Conservation (phyloP, 2,797 vertebrate genomes). For the Neopelma chrysocephalum region DNA sequence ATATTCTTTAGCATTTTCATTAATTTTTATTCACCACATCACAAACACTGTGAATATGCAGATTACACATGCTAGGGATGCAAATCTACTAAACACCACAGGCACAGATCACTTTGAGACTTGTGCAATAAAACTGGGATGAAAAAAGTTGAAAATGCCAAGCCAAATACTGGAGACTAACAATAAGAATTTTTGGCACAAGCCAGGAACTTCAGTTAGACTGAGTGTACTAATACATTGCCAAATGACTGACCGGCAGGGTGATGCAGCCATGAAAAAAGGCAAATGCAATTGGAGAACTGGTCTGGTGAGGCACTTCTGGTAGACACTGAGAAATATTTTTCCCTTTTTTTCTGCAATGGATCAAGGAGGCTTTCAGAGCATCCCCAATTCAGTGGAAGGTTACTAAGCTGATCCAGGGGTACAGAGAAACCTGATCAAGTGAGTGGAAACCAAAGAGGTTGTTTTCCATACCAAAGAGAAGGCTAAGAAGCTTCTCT, state of each 20-base stretch:
- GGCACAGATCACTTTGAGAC: not conserved
- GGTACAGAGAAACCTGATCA: slow-evolving; percentile 40
- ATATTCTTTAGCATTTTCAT: slow-evolving; percentile 30
- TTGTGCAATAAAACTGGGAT: slow-evolving; percentile 7
- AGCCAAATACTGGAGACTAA: slow-evolving; percentile 17
- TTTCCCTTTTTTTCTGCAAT: not conserved
- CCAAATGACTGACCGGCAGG: not conserved
- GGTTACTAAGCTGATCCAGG: slow-evolving; percentile 12
- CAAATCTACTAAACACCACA: not conserved
- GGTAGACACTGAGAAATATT: slow-evolving; percentile 2
- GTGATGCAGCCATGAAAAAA: slow-evolving; percentile 19
- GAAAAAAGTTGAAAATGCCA: slow-evolving; percentile 29
- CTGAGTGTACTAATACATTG: not conserved
- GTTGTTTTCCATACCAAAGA: slow-evolving; percentile 43
- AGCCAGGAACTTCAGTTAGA: slow-evolving; percentile 22
- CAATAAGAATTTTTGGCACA: not conserved
- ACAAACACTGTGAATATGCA: not conserved
- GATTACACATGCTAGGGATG: not conserved
- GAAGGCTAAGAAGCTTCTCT: slow-evolving; percentile 33
- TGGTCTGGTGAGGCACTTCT: slow-evolving; percentile 1
- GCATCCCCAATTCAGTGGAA: not conserved
- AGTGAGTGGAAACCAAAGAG: slow-evolving; percentile 46
- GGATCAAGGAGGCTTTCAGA: slow-evolving; percentile 15
- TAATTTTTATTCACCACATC: slow-evolving; percentile 16
- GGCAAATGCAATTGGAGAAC: not conserved